A percentile compares a stretch with the other conserved stretches of the same genome.
Conservation (phyloP, 2,888 invertebrate species). For the Hypolimnas misippus region DNA sequence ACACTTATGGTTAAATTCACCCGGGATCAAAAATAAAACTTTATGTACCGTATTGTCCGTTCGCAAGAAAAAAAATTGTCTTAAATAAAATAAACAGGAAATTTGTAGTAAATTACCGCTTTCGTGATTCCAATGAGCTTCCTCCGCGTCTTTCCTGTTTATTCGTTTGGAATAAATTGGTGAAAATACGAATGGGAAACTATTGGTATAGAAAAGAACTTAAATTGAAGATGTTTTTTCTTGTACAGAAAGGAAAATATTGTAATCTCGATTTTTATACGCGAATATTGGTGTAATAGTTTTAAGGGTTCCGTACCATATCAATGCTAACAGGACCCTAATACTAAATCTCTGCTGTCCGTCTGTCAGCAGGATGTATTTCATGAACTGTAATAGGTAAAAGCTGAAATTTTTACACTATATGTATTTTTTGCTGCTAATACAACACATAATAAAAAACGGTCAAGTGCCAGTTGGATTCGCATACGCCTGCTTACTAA, state of each 20-base stretch:
- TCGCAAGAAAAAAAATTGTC: constrained; percentile 36
- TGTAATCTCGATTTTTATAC: no score
- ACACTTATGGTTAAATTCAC: constrained; percentile 15
- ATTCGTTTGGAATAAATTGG: constrained; percentile 22
- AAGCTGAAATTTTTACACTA: no score
- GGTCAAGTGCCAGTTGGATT: no score
- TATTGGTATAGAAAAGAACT: not conserved
- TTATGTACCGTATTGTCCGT: constrained; percentile 45
- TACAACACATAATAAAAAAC: no score
- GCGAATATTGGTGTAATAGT: no score
- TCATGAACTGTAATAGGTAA: no score
- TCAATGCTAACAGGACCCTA: no score
- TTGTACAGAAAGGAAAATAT: not conserved
- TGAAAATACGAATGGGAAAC: constrained; percentile 4
- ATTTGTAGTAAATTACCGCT: constrained; percentile 32
- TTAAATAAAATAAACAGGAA: constrained; percentile 36
- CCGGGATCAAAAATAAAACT: constrained; percentile 43
- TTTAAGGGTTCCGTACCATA: no score
- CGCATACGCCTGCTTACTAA: no score
- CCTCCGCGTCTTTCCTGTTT: constrained; percentile 19
- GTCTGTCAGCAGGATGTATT: no score
- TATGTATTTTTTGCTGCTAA: no score
- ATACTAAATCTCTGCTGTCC: no score
- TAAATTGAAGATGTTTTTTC: not conserved
- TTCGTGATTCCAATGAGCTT: constrained; percentile 28